Percentiles rank a stretch among this genome's conserved stretches.
phyloP scores from a whole-genome alignment of 2,888 invertebrate species.

The Pyralis farinalis region DNA sequence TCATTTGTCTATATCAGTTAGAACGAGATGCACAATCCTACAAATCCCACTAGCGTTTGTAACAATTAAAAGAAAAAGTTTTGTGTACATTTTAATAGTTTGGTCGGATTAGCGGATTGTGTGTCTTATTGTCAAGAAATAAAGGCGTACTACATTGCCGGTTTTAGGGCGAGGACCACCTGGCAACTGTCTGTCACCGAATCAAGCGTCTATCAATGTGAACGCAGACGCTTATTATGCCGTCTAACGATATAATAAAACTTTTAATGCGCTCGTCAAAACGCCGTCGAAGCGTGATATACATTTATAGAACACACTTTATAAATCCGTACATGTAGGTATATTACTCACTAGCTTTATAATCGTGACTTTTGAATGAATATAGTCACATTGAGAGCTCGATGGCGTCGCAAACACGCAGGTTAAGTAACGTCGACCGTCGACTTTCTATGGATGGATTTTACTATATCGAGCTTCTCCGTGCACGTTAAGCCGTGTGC shows the following conservation, averaged over 20 bases:
- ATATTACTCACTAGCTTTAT: too few species aligned
- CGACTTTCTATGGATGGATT: too few species aligned
- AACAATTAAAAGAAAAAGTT: constrained; percentile 1
- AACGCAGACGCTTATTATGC: constrained; percentile 45
- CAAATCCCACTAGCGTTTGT: not conserved
- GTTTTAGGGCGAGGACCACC: constrained; percentile 41
- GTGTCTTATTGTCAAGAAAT: not conserved
- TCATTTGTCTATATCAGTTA: constrained; percentile 14
- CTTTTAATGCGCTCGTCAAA: constrained; percentile 53
- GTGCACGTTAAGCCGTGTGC: too few species aligned
- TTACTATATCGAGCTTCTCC: too few species aligned
- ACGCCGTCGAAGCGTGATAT: constrained; percentile 40
- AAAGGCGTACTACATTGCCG: constrained; percentile 7
- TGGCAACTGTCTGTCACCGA: constrained; percentile 40
- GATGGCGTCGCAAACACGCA: too few species aligned
- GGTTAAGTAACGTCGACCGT: too few species aligned
- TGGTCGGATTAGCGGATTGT: not conserved
- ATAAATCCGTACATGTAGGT: constrained; percentile 1
- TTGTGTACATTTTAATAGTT: not conserved
- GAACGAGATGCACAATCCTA: not conserved
- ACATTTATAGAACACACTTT: constrained; percentile 11
- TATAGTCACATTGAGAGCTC: too few species aligned
- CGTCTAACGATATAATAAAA: constrained; percentile 55
- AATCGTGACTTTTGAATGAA: too few species aligned
- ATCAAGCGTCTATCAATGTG: constrained; percentile 47